These are phyloP conservation scores for Pteruthius melanotis DNA, from an alignment of 2,113 vertebrate species.

Conservation along the genomic window DNA sequence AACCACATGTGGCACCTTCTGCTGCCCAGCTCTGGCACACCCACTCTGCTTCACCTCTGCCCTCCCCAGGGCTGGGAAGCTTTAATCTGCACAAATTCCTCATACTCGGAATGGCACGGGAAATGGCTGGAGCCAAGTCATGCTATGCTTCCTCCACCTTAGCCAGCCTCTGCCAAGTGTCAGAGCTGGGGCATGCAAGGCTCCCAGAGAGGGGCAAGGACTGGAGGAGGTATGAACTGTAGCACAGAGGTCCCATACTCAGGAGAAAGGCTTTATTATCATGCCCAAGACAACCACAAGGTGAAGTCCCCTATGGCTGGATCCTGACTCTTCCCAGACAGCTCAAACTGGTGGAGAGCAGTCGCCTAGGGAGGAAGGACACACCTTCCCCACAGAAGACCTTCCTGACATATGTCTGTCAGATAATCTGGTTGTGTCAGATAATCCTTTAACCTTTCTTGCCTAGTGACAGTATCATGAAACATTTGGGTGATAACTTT, in stretches of 20 bases:
- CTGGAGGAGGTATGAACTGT: background rate
- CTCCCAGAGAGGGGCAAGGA: background rate
- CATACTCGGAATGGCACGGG: rapidly evolving
- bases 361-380: background rate
- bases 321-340: background rate
- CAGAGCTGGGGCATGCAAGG: background rate
- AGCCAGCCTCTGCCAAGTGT: background rate
- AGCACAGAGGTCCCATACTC: background rate
- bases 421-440: background rate
- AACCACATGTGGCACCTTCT: background rate
- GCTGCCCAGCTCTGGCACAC: background rate
- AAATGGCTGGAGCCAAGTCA: background rate
- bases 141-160: background rate
- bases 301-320: rapidly evolving
- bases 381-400: background rate
- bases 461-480: background rate
- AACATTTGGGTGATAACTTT: background rate
- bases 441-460: background rate
- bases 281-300: background rate
- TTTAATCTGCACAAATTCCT: background rate
- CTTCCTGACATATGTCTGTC: background rate
- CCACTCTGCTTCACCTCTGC: background rate
- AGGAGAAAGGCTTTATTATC: background rate
- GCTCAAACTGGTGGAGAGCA: background rate
- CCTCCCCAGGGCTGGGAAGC: background rate